These are phyloP conservation scores for Chrysocyon brachyurus DNA, from an alignment of 2,797 vertebrate genomes.

Conservation along the genomic window DNA sequence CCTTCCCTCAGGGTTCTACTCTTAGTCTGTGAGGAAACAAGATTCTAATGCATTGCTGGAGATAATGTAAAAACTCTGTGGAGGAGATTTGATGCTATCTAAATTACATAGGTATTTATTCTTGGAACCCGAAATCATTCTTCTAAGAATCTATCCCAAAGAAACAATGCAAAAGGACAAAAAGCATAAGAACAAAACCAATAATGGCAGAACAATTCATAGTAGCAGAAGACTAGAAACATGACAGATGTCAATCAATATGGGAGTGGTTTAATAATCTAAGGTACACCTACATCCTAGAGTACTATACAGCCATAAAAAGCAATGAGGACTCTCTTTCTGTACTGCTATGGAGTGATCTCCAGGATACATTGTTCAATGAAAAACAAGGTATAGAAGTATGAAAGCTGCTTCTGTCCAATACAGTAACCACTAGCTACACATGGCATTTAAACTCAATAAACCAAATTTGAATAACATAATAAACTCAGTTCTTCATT, in stretches of 20 bases:
- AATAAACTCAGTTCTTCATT: background rate
- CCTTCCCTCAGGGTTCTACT: background rate
- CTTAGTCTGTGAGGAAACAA: background rate
- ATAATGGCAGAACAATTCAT: background rate
- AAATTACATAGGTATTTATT: background rate
- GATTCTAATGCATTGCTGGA: background rate
- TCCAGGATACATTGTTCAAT: background rate
- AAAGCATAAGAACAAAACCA: background rate
- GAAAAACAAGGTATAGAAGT: background rate
- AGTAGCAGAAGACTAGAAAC: background rate
- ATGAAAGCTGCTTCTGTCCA: background rate
- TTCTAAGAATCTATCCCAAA: background rate
- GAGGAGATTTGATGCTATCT: background rate
- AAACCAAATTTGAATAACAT: background rate
- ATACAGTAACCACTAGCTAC: background rate
- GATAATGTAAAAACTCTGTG: background rate
- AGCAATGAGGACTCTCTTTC: background rate
- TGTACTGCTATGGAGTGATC: background rate
- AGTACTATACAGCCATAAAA: background rate
- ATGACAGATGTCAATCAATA: background rate
- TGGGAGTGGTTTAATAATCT: background rate
- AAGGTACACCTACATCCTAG: background rate
- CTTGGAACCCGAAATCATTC: background rate
- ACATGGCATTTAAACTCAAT: background rate
- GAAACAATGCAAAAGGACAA: background rate